These are phyloP conservation scores for Drosophila elegans DNA, from an alignment of 1,140 invertebrate genomes.

Conservation along the genomic window DNA sequence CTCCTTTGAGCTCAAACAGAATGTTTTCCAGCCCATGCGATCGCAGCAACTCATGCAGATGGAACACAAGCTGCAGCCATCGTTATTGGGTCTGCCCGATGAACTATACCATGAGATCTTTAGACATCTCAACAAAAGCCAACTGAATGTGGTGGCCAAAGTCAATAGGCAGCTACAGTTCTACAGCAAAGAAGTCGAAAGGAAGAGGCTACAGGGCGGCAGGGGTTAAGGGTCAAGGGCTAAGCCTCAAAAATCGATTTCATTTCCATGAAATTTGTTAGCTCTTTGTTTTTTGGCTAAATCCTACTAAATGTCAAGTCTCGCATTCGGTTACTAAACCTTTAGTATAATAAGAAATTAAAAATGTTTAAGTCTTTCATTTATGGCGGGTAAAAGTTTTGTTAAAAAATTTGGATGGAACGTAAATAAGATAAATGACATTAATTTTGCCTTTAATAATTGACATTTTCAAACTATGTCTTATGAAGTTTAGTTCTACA, in stretches of 20 bases:
- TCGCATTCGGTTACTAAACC: no score
- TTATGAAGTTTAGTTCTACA: no score
- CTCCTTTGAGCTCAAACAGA: slow-evolving; percentile 50
- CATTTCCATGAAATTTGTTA: slow-evolving; percentile 16
- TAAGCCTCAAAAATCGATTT: neutral
- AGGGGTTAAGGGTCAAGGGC: neutral
- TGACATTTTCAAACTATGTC: no score
- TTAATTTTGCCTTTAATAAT: no score
- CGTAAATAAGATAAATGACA: no score
- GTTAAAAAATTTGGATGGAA: no score
- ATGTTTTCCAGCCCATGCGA: slow-evolving; percentile 74
- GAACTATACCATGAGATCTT: slow-evolving; percentile 71
- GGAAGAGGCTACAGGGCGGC: slow-evolving; percentile 2
- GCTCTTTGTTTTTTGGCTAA: neutral
- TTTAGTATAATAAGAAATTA: neutral
- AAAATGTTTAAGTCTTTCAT: no score
- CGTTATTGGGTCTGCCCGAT: slow-evolving; percentile 55
- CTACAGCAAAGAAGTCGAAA: slow-evolving; percentile 21
- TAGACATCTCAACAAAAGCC: slow-evolving; percentile 41
- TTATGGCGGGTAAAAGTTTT: no score
- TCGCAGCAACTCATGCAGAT: slow-evolving; percentile 53
- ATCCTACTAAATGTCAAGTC: neutral
- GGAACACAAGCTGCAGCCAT: slow-evolving; percentile 44
- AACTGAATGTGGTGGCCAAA: slow-evolving; percentile 67
- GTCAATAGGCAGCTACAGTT: slow-evolving; percentile 51